Conservation (phyloP, 2,797 vertebrate genomes). For the Triplophysa bombifrons region DNA sequence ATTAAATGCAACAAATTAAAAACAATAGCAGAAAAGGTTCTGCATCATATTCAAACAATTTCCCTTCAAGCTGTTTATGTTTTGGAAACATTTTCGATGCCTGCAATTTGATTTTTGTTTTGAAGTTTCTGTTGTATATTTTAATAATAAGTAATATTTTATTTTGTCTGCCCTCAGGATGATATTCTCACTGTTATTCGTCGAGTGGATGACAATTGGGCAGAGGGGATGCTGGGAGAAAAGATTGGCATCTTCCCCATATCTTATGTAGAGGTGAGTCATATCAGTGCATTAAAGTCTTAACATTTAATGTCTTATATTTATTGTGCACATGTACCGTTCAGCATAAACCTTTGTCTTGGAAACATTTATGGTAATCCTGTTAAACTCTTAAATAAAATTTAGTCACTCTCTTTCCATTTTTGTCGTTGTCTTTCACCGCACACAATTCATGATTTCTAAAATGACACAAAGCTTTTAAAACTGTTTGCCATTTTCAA, state of each 20-base stretch:
- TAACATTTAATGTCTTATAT: constrained; percentile 22
- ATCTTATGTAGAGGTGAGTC: constrained; percentile 95
- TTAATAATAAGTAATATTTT: constrained; percentile 16
- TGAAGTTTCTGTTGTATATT: constrained; percentile 24
- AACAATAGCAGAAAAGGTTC: background rate
- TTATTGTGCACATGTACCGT: background rate
- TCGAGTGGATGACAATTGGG: constrained; percentile 98
- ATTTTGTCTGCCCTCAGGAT: constrained; percentile 75
- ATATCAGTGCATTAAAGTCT: background rate
- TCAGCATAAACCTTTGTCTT: background rate
- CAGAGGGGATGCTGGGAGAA: constrained; percentile 98
- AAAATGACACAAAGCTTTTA: background rate
- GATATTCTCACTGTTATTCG: constrained; percentile 98
- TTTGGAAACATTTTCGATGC: constrained; percentile 10
- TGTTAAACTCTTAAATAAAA: background rate
- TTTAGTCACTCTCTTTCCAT: background rate
- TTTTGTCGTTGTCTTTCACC: background rate
- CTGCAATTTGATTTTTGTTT: background rate
- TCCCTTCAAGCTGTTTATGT: background rate
- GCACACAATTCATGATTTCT: background rate
- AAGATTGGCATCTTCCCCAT: constrained; percentile 99
- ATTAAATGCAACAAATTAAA: background rate
- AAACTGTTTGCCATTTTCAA: constrained; percentile 6
- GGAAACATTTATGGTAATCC: background rate
- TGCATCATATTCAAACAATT: background rate